Percentiles rank a stretch among this genome's conserved stretches.
Evolutionary conservation across 1,140 invertebrate species (phyloP).

Genomic region (Macrotrachela quadricornifera): DNA sequence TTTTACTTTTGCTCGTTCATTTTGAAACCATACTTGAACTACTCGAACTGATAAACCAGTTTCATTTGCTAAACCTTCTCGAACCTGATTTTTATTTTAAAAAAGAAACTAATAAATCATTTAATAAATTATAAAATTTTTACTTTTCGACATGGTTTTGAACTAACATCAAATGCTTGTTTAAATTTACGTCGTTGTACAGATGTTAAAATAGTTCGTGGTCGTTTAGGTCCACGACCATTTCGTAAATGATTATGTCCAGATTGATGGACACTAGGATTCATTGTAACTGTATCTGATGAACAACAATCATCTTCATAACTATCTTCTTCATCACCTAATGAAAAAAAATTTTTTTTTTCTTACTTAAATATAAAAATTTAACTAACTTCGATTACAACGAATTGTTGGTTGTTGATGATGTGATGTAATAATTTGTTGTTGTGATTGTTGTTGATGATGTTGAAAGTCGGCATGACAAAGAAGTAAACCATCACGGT

Average conservation of each 20-base stretch:
- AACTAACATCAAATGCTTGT: constrained; percentile 87
- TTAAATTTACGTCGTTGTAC: constrained; percentile 89
- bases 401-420: neutral
- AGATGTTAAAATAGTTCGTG: constrained; percentile 82
- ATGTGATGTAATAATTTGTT: neutral
- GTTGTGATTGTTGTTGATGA: constrained; percentile 32
- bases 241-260: constrained; percentile 37
- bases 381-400: neutral
- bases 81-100: constrained; percentile 36
- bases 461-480: constrained; percentile 76
- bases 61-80: constrained; percentile 82
- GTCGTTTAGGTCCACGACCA: constrained; percentile 70
- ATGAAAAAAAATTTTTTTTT: neutral
- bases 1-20: constrained; percentile 84
- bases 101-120: no score
- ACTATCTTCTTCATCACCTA: neutral
- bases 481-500: constrained; percentile 71
- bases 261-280: no score
- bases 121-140: no score
- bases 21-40: constrained; percentile 97
- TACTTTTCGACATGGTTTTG: constrained; percentile 88
- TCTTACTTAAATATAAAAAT: neutral
- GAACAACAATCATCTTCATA: constrained; percentile 17
- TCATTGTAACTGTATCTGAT: constrained; percentile 9
- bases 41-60: constrained; percentile 84